Conservation (phyloP, 2,797 vertebrate species). For the Rhabdomys pumilio region DNA sequence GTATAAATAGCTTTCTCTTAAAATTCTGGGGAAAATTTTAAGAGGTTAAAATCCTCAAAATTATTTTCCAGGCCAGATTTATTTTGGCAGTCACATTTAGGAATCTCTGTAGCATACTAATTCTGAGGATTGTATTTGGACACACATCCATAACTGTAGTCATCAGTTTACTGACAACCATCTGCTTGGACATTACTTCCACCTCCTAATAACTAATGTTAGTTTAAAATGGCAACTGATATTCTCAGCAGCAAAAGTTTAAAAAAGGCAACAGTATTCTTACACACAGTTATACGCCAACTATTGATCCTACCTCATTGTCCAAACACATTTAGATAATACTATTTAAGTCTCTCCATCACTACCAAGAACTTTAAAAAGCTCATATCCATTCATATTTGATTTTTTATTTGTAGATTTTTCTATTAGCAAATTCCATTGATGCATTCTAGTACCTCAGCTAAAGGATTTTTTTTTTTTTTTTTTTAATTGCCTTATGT, state of each 20-base stretch:
- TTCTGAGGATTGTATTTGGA: conserved; percentile 91
- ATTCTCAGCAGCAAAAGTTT: conserved; percentile 86
- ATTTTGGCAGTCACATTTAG: conserved; percentile 89
- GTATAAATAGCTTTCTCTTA: conserved; percentile 65
- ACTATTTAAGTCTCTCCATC: background rate
- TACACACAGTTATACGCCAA: conserved; percentile 73
- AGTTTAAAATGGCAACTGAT: conserved; percentile 87
- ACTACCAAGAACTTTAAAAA: background rate
- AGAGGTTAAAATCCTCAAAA: conserved; percentile 83
- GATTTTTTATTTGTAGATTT: conserved; percentile 16
- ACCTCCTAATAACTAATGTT: conserved; percentile 87
- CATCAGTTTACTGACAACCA: conserved; percentile 90
- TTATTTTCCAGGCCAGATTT: conserved; percentile 89
- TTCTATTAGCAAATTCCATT: background rate
- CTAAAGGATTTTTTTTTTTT: background rate
- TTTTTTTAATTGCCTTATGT: background rate
- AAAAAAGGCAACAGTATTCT: conserved; percentile 87
- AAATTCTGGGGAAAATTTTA: conserved; percentile 84
- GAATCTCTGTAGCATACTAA: conserved; percentile 89
- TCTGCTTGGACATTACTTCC: conserved; percentile 90
- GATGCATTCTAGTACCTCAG: background rate
- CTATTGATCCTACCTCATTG: conserved; percentile 15
- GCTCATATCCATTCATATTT: background rate
- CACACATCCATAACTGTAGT: conserved; percentile 89
- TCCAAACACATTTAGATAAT: conserved; percentile 25